phyloP scores from a whole-genome alignment of 1,140 invertebrate species.

The Ceratoteleas bidentatus region DNA sequence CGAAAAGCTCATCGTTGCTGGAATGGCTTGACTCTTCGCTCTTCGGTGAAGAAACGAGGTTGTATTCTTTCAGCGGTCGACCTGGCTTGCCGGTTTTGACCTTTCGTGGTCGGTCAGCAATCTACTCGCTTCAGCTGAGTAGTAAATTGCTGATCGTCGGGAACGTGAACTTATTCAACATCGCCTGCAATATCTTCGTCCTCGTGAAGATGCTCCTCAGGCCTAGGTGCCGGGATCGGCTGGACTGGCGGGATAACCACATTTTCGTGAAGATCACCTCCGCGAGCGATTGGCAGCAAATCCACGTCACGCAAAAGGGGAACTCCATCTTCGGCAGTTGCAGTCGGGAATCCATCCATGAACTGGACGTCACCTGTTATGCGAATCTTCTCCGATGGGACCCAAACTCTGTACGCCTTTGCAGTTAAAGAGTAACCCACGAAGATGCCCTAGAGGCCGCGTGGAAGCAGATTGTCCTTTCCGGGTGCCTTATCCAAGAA shows the following conservation, averaged over 20 bases:
- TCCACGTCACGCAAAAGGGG: too few species aligned
- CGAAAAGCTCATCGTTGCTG: not conserved
- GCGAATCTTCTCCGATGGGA: not conserved
- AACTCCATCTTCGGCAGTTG: too few species aligned
- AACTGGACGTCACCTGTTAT: not conserved
- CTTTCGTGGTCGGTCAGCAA: not conserved
- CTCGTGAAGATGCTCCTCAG: too few species aligned
- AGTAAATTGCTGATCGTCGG: not conserved
- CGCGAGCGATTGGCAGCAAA: too few species aligned
- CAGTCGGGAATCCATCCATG: too few species aligned
- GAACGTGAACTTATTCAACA: not conserved
- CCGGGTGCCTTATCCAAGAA: not conserved
- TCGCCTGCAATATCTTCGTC: too few species aligned
- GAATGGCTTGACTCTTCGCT: not conserved
- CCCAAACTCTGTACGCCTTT: not conserved
- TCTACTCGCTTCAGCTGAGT: not conserved
- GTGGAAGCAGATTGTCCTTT: not conserved
- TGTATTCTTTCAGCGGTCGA: conserved; percentile 1
- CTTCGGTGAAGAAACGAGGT: not conserved
- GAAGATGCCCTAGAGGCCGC: not conserved
- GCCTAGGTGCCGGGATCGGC: too few species aligned
- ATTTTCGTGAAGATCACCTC: too few species aligned
- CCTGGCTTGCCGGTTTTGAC: not conserved
- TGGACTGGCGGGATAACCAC: too few species aligned
- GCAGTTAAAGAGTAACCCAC: not conserved